Evolutionary conservation across 1,140 invertebrate genomes (phyloP).

Genomic region (Dufourea novaeangliae): DNA sequence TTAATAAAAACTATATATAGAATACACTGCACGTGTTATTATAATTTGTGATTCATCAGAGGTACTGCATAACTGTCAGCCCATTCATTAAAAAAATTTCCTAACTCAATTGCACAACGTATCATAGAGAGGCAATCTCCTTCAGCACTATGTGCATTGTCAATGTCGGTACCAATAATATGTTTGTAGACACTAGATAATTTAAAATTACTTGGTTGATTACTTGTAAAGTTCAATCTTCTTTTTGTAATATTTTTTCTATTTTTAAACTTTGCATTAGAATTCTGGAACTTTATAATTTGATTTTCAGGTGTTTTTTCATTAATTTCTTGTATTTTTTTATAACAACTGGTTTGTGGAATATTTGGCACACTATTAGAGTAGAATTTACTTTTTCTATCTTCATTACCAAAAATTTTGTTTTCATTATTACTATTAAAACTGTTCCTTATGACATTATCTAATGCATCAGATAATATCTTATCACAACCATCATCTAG

Average conservation of each 20-base stretch:
- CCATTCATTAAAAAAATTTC: conserved; percentile 82
- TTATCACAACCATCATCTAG: conserved; percentile 45
- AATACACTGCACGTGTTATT: not conserved
- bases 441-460: not conserved
- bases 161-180: conserved; percentile 76
- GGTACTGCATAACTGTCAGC: conserved; percentile 81
- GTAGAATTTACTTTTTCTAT: not conserved
- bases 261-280: not conserved
- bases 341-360: not conserved
- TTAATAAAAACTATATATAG: not conserved
- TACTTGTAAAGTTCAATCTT: conserved; percentile 36
- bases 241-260: not conserved
- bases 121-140: conserved; percentile 83
- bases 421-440: not conserved
- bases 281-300: conserved; percentile 33
- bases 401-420: not conserved
- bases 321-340: conserved; percentile 69
- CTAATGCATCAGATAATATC: conserved; percentile 22
- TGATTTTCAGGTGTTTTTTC: conserved; percentile 79
- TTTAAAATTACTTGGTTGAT: conserved; percentile 76
- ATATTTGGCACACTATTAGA: not conserved
- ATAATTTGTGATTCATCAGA: conserved; percentile 55
- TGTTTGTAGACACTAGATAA: conserved; percentile 82
- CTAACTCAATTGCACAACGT: conserved; percentile 81
- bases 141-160: conserved; percentile 83